These are phyloP conservation scores for Poeciliopsis turneri DNA, from an alignment of 2,797 vertebrate genomes.

Conservation along the genomic window DNA sequence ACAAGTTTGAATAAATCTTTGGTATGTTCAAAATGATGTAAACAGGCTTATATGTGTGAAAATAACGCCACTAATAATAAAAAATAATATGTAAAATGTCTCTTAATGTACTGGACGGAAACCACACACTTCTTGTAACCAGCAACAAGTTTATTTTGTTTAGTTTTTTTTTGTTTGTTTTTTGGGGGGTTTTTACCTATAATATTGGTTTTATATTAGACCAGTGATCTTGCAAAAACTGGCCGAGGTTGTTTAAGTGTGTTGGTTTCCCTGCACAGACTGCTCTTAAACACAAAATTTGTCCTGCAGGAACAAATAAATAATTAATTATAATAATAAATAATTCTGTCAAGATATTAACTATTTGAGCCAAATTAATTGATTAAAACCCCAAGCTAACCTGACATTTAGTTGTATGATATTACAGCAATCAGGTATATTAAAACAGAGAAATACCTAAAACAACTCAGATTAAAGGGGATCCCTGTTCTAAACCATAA, in stretches of 20 bases:
- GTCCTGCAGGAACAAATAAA: background rate
- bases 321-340: background rate
- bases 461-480: background rate
- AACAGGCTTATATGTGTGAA: background rate
- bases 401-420: background rate
- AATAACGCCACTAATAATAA: too few species aligned
- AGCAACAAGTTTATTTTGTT: background rate
- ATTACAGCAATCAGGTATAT: background rate
- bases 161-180: too few species aligned
- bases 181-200: too few species aligned
- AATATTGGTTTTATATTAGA: background rate
- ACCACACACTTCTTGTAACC: background rate
- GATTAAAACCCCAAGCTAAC: background rate
- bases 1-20: background rate
- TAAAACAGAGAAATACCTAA: background rate
- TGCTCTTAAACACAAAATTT: background rate
- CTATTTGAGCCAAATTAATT: background rate
- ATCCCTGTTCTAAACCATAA: background rate
- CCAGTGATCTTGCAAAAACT: background rate
- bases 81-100: background rate
- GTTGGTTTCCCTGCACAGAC: background rate
- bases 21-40: background rate
- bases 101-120: background rate
- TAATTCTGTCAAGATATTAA: background rate
- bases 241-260: background rate